Evolutionary conservation across 2,113 vertebrate genomes (phyloP).

Genomic region (Dendrocopos noguchii): DNA sequence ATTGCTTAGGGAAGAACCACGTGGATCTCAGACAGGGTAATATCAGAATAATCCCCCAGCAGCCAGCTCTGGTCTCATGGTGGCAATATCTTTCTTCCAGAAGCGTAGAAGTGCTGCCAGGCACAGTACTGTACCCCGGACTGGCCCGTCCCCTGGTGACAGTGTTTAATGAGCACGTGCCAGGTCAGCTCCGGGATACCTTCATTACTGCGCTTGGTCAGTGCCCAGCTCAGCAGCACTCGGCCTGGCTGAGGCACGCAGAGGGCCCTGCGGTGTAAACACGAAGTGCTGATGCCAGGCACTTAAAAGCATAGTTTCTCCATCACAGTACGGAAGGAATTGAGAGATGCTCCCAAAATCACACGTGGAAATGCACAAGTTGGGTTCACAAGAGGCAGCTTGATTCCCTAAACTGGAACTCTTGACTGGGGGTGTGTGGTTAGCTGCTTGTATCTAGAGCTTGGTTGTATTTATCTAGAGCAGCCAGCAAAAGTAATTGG

Average conservation of each 20-base stretch:
- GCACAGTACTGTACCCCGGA: background rate
- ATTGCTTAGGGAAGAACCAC: rapidly evolving
- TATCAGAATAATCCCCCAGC: background rate
- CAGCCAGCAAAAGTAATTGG: background rate
- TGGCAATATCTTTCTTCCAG: background rate
- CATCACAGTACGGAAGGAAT: background rate
- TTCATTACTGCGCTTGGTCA: background rate
- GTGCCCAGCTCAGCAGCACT: background rate
- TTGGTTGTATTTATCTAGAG: background rate
- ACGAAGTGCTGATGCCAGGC: background rate
- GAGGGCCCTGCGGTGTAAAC: background rate
- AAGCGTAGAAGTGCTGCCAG: background rate
- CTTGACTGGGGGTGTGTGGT: background rate
- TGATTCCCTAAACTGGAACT: background rate
- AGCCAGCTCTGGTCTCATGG: background rate
- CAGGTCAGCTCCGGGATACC: background rate
- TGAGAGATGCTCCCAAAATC: background rate
- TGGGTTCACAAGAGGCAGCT: background rate
- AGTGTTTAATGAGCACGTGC: background rate
- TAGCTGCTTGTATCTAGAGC: background rate
- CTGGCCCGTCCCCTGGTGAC: rapidly evolving
- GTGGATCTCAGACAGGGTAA: background rate
- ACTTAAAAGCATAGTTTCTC: background rate
- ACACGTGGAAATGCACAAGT: background rate
- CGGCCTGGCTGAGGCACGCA: background rate